phyloP scores from a whole-genome alignment of 1,140 invertebrate species.

The Brachionus rotundiformis region DNA sequence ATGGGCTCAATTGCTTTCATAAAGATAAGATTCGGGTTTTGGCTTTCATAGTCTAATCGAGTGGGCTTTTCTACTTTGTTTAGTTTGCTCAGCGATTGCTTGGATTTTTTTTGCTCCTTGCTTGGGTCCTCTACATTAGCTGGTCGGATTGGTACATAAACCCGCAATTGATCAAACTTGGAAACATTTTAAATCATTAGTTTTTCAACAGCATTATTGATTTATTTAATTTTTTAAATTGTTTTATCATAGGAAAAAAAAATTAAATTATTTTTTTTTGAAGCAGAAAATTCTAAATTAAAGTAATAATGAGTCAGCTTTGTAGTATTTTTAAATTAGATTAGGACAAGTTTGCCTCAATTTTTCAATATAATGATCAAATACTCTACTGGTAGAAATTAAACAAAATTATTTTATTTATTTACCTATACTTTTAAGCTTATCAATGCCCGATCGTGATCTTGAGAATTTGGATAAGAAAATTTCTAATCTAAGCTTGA shows the following conservation, averaged over 20 bases:
- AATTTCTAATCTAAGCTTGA: background rate
- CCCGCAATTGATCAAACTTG: constrained; percentile 4
- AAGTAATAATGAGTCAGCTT: too few species aligned
- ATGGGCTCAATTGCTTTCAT: constrained; percentile 54
- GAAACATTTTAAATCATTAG: background rate
- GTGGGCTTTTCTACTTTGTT: background rate
- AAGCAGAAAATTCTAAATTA: too few species aligned
- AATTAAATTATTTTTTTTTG: too few species aligned
- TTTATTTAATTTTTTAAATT: too few species aligned
- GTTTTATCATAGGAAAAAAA: too few species aligned
- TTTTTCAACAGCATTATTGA: background rate
- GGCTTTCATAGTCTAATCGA: constrained; percentile 10
- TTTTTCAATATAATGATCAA: too few species aligned
- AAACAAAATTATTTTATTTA: too few species aligned
- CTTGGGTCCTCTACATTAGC: background rate
- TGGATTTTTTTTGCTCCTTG: constrained; percentile 21
- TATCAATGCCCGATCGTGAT: background rate
- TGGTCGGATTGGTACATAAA: background rate
- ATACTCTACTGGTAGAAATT: too few species aligned
- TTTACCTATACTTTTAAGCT: background rate
- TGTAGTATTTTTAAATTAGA: too few species aligned
- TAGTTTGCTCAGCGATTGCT: constrained; percentile 24
- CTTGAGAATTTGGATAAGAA: background rate
- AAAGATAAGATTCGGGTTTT: constrained; percentile 10
- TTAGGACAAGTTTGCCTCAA: too few species aligned